Base-by-base conservation (phyloP, 2,797 vertebrate species). In the Etheostoma nigrum region DNA sequence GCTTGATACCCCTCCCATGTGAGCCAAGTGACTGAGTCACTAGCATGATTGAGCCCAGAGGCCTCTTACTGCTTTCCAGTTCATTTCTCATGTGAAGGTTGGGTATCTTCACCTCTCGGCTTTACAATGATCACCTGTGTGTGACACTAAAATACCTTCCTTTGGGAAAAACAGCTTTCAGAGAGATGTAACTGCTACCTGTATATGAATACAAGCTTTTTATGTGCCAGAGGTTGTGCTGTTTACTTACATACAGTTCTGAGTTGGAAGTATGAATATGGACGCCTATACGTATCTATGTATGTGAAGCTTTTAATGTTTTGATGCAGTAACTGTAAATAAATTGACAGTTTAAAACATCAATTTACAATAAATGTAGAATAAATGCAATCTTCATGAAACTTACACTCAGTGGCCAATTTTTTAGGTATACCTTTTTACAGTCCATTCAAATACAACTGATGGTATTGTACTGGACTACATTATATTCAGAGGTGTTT, bases 1-100 rank as follows among this genome's bases (percentile, higher is more conserved):
- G 72, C 10, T 58, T 73, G 84, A 81, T 83, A 70, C 61, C 60
- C 48, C 57, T 77, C 83, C 83, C 63, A 19, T 76, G 78, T 78
- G 74, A 54, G 44, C 81, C 82, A 79, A 84, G 84, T 72, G 76
- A 77, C 72, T 81, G 66, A 84, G 73, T 86, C 81, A 82, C 76
- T 18, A n/a, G 78, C 70, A 61, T 74, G 79, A 88, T 80, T 84
- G 70, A 83, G 81, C 85, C 84, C 77, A 72, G 74, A 78, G 73
- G 86, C 76, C 55, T 54, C 27, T 64, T 64, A 54, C 66, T 65
- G 9, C 67, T 89, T 86, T 71, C 53, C 67, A 83, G 77, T 84
- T 86, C 70, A 74, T 86, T 89, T 89, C 75, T 81, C 57, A n/a
- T 69, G 78, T 85, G 84, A 84, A 79, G 77, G 76, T 74, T 70